A percentile compares a stretch with the other conserved stretches of the same genome.
phyloP scores from a whole-genome alignment of 2,113 vertebrate genomes.

The Hippocampus abdominalis region DNA sequence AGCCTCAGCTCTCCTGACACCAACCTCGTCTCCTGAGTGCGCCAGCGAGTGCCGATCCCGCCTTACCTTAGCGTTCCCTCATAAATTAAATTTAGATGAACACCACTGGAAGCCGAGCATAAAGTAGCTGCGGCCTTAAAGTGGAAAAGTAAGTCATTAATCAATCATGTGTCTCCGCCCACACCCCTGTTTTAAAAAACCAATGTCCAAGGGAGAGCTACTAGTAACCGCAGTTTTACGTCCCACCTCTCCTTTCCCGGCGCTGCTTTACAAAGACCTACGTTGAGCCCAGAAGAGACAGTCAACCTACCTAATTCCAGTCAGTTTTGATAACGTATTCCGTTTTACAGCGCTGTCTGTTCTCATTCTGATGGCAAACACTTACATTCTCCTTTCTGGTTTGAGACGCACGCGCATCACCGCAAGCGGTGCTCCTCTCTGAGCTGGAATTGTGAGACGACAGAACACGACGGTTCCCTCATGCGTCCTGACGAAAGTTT shows the following conservation, averaged over 20 bases:
- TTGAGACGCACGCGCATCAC: conserved; percentile 28
- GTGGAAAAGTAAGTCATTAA: conserved; percentile 70
- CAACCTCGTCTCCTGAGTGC: conserved; percentile 58
- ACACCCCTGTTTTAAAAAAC: conserved; percentile 40
- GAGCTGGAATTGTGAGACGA: not conserved
- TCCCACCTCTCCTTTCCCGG: conserved; percentile 31
- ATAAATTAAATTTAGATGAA: conserved; percentile 71
- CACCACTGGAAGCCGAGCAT: conserved; percentile 24
- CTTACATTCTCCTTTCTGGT: conserved; percentile 35
- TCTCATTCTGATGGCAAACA: conserved; percentile 48
- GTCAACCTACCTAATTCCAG: conserved; percentile 55
- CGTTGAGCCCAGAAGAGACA: conserved; percentile 49
- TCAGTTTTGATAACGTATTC: conserved; percentile 60
- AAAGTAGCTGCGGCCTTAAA: conserved; percentile 64
- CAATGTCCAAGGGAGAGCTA: conserved; percentile 68
- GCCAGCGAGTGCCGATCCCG: conserved; percentile 36
- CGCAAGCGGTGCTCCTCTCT: conserved; percentile 32
- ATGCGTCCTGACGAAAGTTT: conserved; percentile 41
- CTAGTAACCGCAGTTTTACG: conserved; percentile 44
- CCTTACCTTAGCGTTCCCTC: conserved; percentile 66
- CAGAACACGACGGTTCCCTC: not conserved
- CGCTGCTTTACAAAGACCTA: conserved; percentile 22
- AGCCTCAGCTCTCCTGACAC: conserved; percentile 53
- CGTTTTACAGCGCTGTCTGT: conserved; percentile 40
- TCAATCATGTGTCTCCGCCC: conserved; percentile 67